phyloP scores from a whole-genome alignment of 1,140 invertebrate species.

The Leptinotarsa undecemlineata region DNA sequence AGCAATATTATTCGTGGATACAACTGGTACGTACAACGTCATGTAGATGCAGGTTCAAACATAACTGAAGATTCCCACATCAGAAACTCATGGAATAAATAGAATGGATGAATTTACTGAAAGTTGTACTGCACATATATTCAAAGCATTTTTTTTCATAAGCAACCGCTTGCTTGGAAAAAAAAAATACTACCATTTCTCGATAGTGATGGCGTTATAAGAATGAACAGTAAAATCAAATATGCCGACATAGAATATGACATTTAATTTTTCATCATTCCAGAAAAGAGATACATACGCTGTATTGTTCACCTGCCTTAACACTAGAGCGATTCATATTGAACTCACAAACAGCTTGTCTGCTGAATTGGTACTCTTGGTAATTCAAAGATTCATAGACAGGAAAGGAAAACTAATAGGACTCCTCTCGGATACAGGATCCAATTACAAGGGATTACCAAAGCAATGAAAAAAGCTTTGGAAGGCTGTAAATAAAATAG shows the following conservation, averaged over 20 bases:
- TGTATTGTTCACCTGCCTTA: background rate
- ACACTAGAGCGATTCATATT: background rate
- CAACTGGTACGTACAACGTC: too few species aligned
- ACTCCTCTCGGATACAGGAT: background rate
- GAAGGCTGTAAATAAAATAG: background rate
- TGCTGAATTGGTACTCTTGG: background rate
- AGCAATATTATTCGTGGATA: too few species aligned
- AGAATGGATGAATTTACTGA: too few species aligned
- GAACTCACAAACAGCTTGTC: background rate
- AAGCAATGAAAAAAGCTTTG: background rate
- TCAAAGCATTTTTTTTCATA: too few species aligned
- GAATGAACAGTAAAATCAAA: background rate
- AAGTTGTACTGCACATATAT: too few species aligned
- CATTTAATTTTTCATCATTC: background rate
- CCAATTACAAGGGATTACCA: background rate
- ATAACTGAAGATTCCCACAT: too few species aligned
- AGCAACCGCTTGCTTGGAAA: background rate
- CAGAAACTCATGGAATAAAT: too few species aligned
- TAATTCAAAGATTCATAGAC: background rate
- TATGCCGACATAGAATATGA: background rate
- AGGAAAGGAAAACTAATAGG: background rate
- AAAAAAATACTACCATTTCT: background rate
- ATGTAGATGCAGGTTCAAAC: too few species aligned
- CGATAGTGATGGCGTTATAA: background rate
- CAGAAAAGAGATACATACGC: background rate